A percentile compares a stretch with the other conserved stretches of the same genome.
These are phyloP conservation scores for Caenorhabditis panamensis DNA, from an alignment of 2,888 invertebrate species.

Conservation along the genomic window DNA sequence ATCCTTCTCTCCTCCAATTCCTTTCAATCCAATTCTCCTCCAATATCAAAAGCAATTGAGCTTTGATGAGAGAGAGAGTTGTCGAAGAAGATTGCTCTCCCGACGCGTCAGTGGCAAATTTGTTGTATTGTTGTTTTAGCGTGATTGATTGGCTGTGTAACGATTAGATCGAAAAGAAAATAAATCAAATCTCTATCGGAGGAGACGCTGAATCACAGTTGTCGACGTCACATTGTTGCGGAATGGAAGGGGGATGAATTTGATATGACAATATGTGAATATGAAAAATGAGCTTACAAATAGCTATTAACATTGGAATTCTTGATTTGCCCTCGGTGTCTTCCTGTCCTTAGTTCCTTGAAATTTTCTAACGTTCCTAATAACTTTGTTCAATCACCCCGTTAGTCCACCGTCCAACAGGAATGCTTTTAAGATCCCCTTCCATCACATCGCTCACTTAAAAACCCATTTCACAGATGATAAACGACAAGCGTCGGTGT, in stretches of 20 bases:
- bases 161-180: slow-evolving; percentile 60
- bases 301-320: no score
- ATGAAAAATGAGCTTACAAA: neutral
- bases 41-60: slow-evolving; percentile 19
- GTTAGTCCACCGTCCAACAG: no score
- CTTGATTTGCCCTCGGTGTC: no score
- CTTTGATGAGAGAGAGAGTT: slow-evolving; percentile 45
- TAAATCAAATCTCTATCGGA: slow-evolving; percentile 61
- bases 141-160: slow-evolving; percentile 65
- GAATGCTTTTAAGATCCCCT: slow-evolving; percentile 37
- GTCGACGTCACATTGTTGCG: slow-evolving; percentile 34
- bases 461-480: slow-evolving; percentile 56
- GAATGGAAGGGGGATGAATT: slow-evolving; percentile 25
- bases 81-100: slow-evolving; percentile 38
- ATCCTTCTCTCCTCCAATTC: no score
- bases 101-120: slow-evolving; percentile 62
- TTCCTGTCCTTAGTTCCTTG: no score
- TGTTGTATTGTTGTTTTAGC: slow-evolving; percentile 67
- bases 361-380: no score
- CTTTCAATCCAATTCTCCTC: neutral
- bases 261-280: neutral
- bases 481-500: slow-evolving; percentile 54
- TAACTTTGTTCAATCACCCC: no score
- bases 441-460: slow-evolving; percentile 10
- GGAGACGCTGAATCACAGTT: slow-evolving; percentile 45